These are phyloP conservation scores for Brachionichthys hirsutus DNA, from an alignment of 2,113 vertebrate species.

Conservation along the genomic window DNA sequence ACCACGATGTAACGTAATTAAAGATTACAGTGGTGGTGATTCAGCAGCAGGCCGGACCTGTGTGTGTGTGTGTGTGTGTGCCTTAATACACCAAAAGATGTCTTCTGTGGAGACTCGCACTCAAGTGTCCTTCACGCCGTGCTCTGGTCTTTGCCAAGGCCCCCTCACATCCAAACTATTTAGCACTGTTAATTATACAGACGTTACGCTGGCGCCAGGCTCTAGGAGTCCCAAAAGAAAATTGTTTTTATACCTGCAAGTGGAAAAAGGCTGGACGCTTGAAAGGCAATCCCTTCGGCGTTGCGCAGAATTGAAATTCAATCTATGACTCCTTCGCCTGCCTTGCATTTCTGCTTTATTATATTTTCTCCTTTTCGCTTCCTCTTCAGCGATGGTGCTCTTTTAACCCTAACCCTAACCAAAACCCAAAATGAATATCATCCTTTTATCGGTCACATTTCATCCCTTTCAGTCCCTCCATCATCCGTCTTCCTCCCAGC, in stretches of 20 bases:
- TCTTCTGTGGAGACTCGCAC: slow-evolving; percentile 51
- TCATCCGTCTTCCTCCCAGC: slow-evolving; percentile 14
- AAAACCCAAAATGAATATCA: slow-evolving; percentile 45
- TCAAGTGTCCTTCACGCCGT: slow-evolving; percentile 64
- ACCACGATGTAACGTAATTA: not conserved
- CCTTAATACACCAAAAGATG: slow-evolving; percentile 26
- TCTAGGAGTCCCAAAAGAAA: slow-evolving; percentile 66
- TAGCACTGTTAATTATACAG: slow-evolving; percentile 78
- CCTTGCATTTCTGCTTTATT: slow-evolving; percentile 50
- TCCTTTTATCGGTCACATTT: slow-evolving; percentile 3
- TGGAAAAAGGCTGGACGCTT: slow-evolving; percentile 60
- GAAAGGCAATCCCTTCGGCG: slow-evolving; percentile 44
- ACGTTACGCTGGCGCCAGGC: slow-evolving; percentile 74
- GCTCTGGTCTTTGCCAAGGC: slow-evolving; percentile 57
- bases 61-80: slow-evolving; percentile 1
- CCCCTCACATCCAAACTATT: slow-evolving; percentile 75
- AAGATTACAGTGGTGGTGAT: slow-evolving; percentile 23
- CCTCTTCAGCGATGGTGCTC: slow-evolving; percentile 1
- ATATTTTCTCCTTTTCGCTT: slow-evolving; percentile 30
- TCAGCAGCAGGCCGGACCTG: slow-evolving; percentile 15
- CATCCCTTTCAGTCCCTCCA: not conserved
- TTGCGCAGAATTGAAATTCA: slow-evolving; percentile 54
- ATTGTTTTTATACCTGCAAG: slow-evolving; percentile 67
- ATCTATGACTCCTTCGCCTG: slow-evolving; percentile 34
- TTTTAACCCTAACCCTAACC: slow-evolving; percentile 23